These are phyloP conservation scores for Drosophila nigromelanica DNA, from an alignment of 1,140 invertebrate genomes.

Conservation along the genomic window DNA sequence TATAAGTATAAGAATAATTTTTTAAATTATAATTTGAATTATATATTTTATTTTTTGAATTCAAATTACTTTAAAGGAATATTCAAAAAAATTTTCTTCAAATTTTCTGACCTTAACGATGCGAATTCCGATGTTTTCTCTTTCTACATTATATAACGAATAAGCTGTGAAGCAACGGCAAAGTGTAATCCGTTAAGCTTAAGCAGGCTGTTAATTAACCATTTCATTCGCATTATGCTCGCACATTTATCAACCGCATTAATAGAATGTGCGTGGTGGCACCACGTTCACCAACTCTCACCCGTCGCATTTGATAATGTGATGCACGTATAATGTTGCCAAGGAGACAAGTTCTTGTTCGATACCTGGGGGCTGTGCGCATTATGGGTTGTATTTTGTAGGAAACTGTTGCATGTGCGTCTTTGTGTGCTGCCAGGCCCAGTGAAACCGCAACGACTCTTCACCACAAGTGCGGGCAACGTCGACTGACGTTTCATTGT, in stretches of 20 bases:
- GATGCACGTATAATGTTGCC: slow-evolving; percentile 14
- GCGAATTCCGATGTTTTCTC: too few relatives aligned
- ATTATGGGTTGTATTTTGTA: not conserved
- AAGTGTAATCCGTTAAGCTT: too few relatives aligned
- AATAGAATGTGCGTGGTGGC: not conserved
- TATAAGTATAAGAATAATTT: too few relatives aligned
- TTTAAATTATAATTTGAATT: too few relatives aligned
- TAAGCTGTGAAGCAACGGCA: too few relatives aligned
- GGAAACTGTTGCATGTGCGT: slow-evolving; percentile 10
- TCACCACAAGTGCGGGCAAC: slow-evolving; percentile 14
- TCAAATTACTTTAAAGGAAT: too few relatives aligned
- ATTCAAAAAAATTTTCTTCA: too few relatives aligned
- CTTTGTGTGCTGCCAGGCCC: too few relatives aligned
- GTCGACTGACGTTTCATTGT: slow-evolving; percentile 8
- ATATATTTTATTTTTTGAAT: too few relatives aligned
- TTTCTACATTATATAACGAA: too few relatives aligned
- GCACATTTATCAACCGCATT: not conserved
- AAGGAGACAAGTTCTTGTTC: not conserved
- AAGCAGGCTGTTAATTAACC: not conserved
- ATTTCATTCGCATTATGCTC: not conserved
- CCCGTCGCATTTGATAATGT: slow-evolving; percentile 13
- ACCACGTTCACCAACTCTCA: not conserved
- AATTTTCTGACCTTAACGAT: too few relatives aligned
- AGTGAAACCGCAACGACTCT: not conserved
- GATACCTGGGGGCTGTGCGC: not conserved